Evolutionary conservation across 1,140 invertebrate genomes (phyloP).

Genomic region (Saccostrea glomerata): DNA sequence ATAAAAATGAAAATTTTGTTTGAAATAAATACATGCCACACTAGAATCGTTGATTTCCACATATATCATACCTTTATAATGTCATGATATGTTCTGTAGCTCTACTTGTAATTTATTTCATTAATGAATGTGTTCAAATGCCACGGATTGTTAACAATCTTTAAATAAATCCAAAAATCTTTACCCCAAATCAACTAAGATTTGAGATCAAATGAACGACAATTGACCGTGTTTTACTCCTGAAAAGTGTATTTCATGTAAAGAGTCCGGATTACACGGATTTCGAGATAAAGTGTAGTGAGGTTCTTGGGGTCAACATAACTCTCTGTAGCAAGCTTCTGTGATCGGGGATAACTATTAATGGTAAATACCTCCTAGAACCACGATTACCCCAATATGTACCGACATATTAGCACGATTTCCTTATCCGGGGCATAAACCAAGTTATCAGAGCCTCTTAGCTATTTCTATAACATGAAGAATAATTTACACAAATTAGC

Average conservation of each 20-base stretch:
- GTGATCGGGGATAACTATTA: slow-evolving; percentile 20
- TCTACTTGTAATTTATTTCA: neutral
- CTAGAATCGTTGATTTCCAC: too few species aligned
- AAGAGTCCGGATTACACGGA: neutral
- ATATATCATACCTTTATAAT: too few species aligned
- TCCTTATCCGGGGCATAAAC: slow-evolving; percentile 16
- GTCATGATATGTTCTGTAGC: neutral
- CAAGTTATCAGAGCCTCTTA: neutral
- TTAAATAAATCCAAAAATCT: neutral
- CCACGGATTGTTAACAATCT: slow-evolving; percentile 1
- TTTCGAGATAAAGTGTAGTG: slow-evolving; percentile 1
- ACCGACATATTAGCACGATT: slow-evolving; percentile 24
- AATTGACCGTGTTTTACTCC: neutral
- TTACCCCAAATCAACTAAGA: neutral
- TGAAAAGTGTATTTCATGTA: neutral
- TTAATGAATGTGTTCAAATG: neutral
- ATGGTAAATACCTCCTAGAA: neutral
- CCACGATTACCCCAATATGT: slow-evolving; percentile 2
- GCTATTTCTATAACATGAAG: slow-evolving; percentile 14
- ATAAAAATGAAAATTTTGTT: neutral
- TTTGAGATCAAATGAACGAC: neutral
- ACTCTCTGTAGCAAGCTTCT: neutral
- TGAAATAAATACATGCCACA: neutral
- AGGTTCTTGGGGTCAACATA: neutral
- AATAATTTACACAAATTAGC: slow-evolving; percentile 22